Base-by-base conservation (phyloP, 2,113 vertebrate species). In the Salvelinus namaycush region DNA sequence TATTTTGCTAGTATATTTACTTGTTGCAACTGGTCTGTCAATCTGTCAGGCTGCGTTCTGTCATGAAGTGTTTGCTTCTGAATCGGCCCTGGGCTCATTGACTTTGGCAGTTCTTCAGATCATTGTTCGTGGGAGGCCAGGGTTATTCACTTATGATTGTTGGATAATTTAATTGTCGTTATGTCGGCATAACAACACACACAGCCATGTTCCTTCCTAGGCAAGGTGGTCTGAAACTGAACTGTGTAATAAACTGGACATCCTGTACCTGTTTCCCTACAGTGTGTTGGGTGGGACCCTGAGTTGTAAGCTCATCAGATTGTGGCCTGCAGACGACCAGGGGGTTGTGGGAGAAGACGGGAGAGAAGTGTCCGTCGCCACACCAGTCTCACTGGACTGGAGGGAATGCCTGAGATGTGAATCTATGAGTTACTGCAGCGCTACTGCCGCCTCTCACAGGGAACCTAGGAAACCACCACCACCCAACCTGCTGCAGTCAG, bases 341-440 rank as follows among this genome's bases (percentile, higher is more conserved):
- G 51, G 51, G 51, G 51, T 54, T 54, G 51, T 14, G 51, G 39
- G 39, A 44, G 39, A 44, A 44, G 39, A 44, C 39, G 2, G 39
- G 9, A 44, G 39, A 11, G 39, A 44, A 12, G 11, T 2, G 9
- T 3, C 39, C 18, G 18, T 66, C 34, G 7, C 18, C 18, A 5
- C 27, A 75, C 34, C 34, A 34, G 34, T 34, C 34, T 34, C 6
- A 34, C 78, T 59, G 24, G 31, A 69, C 74, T 68, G 78, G 76
- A 79, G 82, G 78, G 74, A 81, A 89, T 90, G 88, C 93, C 91
- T 91, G 74, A 89, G 74, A 93, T 93, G 91, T 91, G 86, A 84
- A 86, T 83, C 88, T 90, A 64, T 72, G 89, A 92, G 90, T 92
- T 93, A 89, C 91, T 89, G 89, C 88, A 90, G 91, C 94, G 91